Base-by-base conservation (phyloP, 1,140 invertebrate genomes). In the Formica selysi region DNA sequence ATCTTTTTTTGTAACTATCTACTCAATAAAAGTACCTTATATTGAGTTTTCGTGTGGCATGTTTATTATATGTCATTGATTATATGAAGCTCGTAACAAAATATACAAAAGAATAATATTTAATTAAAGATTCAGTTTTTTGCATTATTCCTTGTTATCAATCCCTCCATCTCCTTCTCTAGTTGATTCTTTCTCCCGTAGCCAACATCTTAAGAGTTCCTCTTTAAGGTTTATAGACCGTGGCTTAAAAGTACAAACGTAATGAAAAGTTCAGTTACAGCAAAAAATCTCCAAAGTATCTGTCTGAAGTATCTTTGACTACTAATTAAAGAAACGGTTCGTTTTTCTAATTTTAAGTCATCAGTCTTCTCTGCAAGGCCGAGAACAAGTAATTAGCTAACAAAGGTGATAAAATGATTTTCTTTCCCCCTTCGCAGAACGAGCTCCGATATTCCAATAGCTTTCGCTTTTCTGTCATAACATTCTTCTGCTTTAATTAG, bases 281-380 rank as follows among this genome's bases (percentile, higher is more conserved):
- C 8, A 38, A 65, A 79, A 54, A 32, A 68, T 79, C 22, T 79
- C 8, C 36, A 38, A 80, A 64, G 26, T 29, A 29, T 29, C 26
- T 26, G 48, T 2, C 62, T 26, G 10, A 67, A 68, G 5, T 22
- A 19, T 59, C 7, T 38, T 22, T 38, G 6, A 1, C 1, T 38
- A 70, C 61, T 22, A 76, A 79, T 80, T 80, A 41, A 70, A 80
- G 36, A 29, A 70, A 57, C 5, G 19, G 8, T n/a, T 13, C 8
- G 16, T 80, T 70, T 57, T 57, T 19, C 29, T 41, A 80, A 16
- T 8, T 11, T 5, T 4, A 19, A 48, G 19, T 65, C 11, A 36
- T 54, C 11, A 29, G 22, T 48, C 16, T 78, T 41, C 19, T 22
- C 1, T 19, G 26, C 2, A 26, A 32, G 4, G 3, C 16, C 2